Percentiles rank a stretch among this genome's conserved stretches.
Evolutionary conservation across 2,113 vertebrate species (phyloP).

Genomic region (Equus przewalskii): DNA sequence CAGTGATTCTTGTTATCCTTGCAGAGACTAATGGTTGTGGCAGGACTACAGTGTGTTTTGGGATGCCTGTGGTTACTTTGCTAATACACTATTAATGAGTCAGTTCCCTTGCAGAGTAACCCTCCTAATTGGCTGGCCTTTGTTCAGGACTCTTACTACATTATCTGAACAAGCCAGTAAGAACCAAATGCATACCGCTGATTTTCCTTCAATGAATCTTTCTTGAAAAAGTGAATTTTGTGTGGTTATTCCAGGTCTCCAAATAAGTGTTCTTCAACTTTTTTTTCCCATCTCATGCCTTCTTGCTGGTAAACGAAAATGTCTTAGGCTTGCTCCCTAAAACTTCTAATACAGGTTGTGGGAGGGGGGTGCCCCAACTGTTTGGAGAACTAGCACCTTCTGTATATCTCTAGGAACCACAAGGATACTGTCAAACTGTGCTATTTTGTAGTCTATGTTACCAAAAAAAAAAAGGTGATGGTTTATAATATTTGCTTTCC

Average conservation of each 20-base stretch:
- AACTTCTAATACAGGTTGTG: not conserved
- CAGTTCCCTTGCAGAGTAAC: conserved; percentile 3
- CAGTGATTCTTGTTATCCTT: conserved; percentile 19
- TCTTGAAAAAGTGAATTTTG: conserved; percentile 57
- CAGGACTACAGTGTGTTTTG: not conserved
- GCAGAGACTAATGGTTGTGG: not conserved
- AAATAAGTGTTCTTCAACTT: conserved; percentile 47
- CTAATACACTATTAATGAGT: conserved; percentile 47
- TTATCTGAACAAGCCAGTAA: conserved; percentile 30
- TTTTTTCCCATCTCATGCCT: not conserved
- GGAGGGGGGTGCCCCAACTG: not conserved
- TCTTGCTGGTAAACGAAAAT: conserved; percentile 54
- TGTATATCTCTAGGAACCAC: not conserved
- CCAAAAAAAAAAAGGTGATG: not conserved
- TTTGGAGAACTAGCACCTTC: not conserved
- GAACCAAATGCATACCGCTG: conserved; percentile 4
- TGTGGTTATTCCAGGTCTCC: conserved; percentile 45
- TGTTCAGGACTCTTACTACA: conserved; percentile 33
- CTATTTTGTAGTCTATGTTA: not conserved
- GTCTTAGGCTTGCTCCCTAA: not conserved
- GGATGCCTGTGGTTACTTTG: conserved; percentile 32
- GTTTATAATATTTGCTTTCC: conserved; percentile 51
- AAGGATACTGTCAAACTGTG: not conserved
- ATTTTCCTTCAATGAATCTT: conserved; percentile 40
- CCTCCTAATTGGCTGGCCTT: not conserved